phyloP scores from a whole-genome alignment of 2,113 vertebrate species.

The Catharus bicknelli region DNA sequence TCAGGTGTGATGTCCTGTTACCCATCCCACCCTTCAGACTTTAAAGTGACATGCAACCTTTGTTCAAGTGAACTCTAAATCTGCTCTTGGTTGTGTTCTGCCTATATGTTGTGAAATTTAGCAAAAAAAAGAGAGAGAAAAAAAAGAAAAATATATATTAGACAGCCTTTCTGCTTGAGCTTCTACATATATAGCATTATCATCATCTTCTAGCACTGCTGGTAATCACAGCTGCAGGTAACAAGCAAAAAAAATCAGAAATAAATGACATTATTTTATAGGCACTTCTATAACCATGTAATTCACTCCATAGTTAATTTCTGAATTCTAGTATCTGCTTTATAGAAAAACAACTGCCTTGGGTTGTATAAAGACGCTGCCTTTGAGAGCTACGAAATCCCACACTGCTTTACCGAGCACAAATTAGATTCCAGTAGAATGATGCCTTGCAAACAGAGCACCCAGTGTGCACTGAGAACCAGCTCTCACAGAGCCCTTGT shows the following conservation, averaged over 20 bases:
- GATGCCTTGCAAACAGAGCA: background rate
- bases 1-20: background rate
- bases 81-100: background rate
- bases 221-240: constrained; percentile 2
- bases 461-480: background rate
- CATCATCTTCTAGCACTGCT: background rate
- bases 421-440: background rate
- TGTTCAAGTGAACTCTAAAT: background rate
- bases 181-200: background rate
- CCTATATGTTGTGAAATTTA: background rate
- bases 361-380: background rate
- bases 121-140: background rate
- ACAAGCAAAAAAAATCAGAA: background rate
- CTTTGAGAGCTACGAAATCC: background rate
- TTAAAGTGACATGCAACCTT: background rate
- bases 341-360: background rate
- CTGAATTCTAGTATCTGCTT: background rate
- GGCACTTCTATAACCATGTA: constrained; percentile 23
- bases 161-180: background rate
- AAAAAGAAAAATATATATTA: background rate
- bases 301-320: background rate
- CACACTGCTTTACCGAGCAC: background rate
- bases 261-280: background rate
- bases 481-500: background rate
- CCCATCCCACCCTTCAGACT: background rate